Base-by-base conservation (phyloP, 2,888 invertebrate species). In the Psococerastis gibbosa region DNA sequence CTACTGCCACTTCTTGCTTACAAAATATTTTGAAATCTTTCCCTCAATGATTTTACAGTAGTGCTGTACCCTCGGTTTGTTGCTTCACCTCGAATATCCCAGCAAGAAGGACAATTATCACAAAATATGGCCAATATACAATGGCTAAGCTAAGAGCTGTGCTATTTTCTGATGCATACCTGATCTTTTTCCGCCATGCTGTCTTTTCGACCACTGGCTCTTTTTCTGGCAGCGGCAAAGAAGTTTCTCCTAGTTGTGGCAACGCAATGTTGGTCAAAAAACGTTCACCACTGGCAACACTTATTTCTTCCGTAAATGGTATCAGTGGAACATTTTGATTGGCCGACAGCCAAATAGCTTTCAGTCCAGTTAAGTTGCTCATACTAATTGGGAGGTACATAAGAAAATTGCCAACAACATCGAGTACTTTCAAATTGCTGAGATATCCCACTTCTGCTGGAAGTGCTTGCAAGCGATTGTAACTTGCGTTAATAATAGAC, bases 371-470 rank as follows among this genome's bases (percentile, higher is more conserved):
- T 11, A 38, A 20, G 11, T 38, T 38, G 8, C 17, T 38, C 8
- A 38, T 38, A 17, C 20, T 38, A 11, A 38, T 38, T n/a, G 38
- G 38, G 22, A 38, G 38, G 18, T 38, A 38, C 38, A 38, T 38
- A 20, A 38, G 38, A 11, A 38, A 38, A 20, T 38, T 38, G 18
- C 38, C 38, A 3, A 38, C 38, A 16, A 38, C 3, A 11, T 38
- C 20, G 4, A 38, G 18, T 18, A 38, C 38, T 11, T 38, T 38
- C 18, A 38, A 20, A 20, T 18, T 38, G 18, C 22, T 38, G 17
- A 38, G 22, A 20, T 38, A 38, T n/a, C 38, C 38, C 20, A 38
- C 22, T 17, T 38, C 38, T 4, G 38, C 9, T 9, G 38, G 38
- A 16, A 38, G 22, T 22, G 22, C 16, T 20, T 38, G 38, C 3